Evolutionary conservation across 1,140 invertebrate genomes (phyloP), one percentile per base, ranked within the genome.

Genomic region (Papilio glaucus): DNA sequence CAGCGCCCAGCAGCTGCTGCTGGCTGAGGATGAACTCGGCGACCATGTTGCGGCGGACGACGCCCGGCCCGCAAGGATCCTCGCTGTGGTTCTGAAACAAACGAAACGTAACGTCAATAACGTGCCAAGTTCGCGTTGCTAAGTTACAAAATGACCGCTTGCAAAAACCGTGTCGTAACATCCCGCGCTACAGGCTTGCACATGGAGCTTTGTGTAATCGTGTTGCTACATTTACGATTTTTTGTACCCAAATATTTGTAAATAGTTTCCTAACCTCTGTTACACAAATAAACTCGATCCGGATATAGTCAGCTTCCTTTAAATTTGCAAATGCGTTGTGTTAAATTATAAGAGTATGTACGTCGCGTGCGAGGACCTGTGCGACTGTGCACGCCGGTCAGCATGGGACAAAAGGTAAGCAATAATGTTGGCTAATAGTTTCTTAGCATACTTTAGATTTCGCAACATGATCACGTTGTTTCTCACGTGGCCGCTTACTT

Each of bases 1-100:
- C 82, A 45, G 78, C 84, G 65, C 82, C 80, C 95, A 94, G 84
- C 94, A 95, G 77, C 95, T 94, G 86, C 94, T 95, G 95, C 90
- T 96, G 96, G 79, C 95, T 96, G 89, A 95, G 94, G 82, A 97
- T 96, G 88, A 96, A 96, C 94, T 97, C 96, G 93, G 96, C 96
- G 93, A 97, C 96, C 96, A 97, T 97, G 94, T 96, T 97, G 95
- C 94, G 95, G 94, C 95, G 95, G 90, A 93, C 91, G 81, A 86
- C 82, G 79, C 84, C 84, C 67, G 86, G 91, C 86, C 93, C 92
- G 88, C 91, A 88, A 86, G 89, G 83, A 84, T 91, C 85, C 82
- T 90, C 84, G 82, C 77, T 84, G 83, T 91, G 87, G 85, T 85
- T 90, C 93, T 94, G 91, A 74, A 91, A 93, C 88, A 90, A 93